Percentiles rank a stretch among this genome's conserved stretches.
Conservation (phyloP, 2,888 invertebrate species). For the Formica aserva region DNA sequence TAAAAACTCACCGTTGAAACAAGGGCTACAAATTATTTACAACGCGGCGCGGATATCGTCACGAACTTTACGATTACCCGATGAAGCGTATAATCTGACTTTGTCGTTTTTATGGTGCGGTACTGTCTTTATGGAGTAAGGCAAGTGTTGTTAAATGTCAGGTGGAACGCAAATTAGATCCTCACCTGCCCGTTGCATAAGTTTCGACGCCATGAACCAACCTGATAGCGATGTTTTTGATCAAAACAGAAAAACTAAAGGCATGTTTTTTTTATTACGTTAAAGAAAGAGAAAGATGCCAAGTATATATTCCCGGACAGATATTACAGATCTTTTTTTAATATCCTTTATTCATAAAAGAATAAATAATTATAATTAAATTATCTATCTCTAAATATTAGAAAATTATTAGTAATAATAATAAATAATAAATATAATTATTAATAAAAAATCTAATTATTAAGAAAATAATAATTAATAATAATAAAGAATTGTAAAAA, state of each 20-base stretch:
- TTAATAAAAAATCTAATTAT: background rate
- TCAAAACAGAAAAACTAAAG: background rate
- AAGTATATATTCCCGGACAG: background rate
- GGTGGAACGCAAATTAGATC: constrained; percentile 68
- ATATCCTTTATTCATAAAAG: background rate
- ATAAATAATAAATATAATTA: background rate
- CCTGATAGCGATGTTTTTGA: background rate
- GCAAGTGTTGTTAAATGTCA: constrained; percentile 62
- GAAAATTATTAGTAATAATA: background rate
- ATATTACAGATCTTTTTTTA: background rate
- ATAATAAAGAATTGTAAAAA: background rate
- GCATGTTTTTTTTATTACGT: background rate
- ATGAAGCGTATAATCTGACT: constrained; percentile 74
- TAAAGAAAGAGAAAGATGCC: background rate
- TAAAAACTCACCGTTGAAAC: constrained; percentile 5
- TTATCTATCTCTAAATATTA: background rate
- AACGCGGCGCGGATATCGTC: constrained; percentile 46
- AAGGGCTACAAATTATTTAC: constrained; percentile 58
- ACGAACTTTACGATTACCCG: constrained; percentile 73
- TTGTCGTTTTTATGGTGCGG: constrained; percentile 75
- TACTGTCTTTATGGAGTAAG: constrained; percentile 63
- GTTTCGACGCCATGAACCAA: background rate
- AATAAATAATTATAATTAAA: constrained; percentile 13
- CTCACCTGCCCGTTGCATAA: constrained; percentile 12
- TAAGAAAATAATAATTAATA: background rate